A percentile compares a stretch with the other conserved stretches of the same genome.
These are phyloP conservation scores for Temnothorax unifasciatus DNA, from an alignment of 2,888 invertebrate species.

Conservation along the genomic window DNA sequence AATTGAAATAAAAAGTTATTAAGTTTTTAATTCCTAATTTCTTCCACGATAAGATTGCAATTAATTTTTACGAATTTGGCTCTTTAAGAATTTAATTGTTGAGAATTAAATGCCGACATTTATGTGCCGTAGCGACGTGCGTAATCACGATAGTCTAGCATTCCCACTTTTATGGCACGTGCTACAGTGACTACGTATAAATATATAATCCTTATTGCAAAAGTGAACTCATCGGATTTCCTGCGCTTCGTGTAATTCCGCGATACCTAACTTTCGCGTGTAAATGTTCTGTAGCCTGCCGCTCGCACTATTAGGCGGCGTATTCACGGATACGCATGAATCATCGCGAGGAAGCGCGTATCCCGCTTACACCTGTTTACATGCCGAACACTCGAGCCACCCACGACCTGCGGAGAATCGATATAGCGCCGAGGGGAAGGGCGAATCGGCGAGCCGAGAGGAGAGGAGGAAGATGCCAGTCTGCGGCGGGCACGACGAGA, in stretches of 20 bases:
- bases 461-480: background rate
- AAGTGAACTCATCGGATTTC: constrained; percentile 8
- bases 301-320: constrained; percentile 68
- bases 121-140: background rate
- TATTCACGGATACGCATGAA: constrained; percentile 73
- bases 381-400: constrained; percentile 71
- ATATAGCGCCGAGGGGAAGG: constrained; percentile 23
- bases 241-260: constrained; percentile 49
- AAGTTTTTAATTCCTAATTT: background rate
- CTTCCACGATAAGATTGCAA: background rate
- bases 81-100: constrained; percentile 1
- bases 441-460: constrained; percentile 23
- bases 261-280: background rate
- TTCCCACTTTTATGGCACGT: constrained; percentile 15
- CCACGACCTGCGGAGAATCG: constrained; percentile 67
- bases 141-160: background rate
- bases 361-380: constrained; percentile 80
- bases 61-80: background rate
- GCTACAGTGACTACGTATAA: constrained; percentile 7
- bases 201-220: background rate
- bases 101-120: constrained; percentile 8
- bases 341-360: constrained; percentile 66
- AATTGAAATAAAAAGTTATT: background rate
- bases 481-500: background rate
- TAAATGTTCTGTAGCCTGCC: constrained; percentile 27